These are phyloP conservation scores for Hydrochoerus hydrochaeris DNA, from an alignment of 2,113 vertebrate species.

Conservation along the genomic window DNA sequence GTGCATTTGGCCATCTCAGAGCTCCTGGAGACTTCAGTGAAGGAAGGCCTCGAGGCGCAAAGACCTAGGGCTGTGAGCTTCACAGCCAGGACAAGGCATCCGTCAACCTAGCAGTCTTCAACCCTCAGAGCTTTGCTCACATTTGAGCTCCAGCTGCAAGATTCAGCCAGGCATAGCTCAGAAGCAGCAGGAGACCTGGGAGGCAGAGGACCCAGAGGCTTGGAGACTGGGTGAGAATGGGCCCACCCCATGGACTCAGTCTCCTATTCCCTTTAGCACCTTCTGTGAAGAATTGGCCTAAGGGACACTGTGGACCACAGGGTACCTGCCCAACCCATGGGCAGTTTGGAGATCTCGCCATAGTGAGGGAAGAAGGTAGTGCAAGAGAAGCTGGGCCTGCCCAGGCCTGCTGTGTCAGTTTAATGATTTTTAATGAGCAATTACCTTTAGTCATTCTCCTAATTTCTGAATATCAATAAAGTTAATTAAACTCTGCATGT, in stretches of 20 bases:
- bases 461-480: slow-evolving; percentile 94
- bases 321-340: not conserved
- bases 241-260: not conserved
- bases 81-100: not conserved
- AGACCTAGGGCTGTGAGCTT: not conserved
- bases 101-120: not conserved
- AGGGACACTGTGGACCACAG: not conserved
- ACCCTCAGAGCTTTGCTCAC: slow-evolving; percentile 14
- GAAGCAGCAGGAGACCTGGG: not conserved
- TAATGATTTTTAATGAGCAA: slow-evolving; percentile 92
- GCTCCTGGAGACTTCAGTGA: not conserved
- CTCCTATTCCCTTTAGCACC: not conserved
- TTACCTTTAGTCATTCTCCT: slow-evolving; percentile 90
- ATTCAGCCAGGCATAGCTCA: not conserved
- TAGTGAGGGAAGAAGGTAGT: not conserved
- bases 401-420: slow-evolving; percentile 85
- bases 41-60: not conserved
- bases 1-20: not conserved
- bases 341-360: not conserved
- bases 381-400: not conserved
- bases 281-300: not conserved
- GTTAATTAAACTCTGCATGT: slow-evolving; percentile 91
- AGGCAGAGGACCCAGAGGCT: not conserved
- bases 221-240: not conserved
- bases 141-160: not conserved